These are phyloP conservation scores for Ceraclea dissimilis DNA, from an alignment of 2,888 invertebrate genomes.

Conservation along the genomic window DNA sequence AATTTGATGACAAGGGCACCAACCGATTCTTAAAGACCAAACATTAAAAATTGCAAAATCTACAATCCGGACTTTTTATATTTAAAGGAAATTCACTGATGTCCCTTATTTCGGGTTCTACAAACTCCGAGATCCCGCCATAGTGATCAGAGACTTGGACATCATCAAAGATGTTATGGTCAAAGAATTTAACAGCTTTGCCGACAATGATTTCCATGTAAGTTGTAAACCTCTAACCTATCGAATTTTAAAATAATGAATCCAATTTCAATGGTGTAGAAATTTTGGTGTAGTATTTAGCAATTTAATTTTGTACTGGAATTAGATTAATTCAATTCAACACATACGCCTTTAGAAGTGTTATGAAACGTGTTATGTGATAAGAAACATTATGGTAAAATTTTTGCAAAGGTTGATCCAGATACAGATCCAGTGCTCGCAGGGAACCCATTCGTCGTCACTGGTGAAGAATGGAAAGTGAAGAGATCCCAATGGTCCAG, in stretches of 20 bases:
- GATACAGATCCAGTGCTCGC: constrained; percentile 28
- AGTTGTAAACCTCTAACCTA: background rate
- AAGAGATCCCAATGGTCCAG: constrained; percentile 25
- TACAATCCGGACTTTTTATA: no score
- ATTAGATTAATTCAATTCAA: no score
- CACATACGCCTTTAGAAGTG: no score
- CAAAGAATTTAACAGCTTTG: constrained; percentile 34
- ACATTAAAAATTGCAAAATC: no score
- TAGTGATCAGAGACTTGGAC: constrained; percentile 33
- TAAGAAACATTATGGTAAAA: no score
- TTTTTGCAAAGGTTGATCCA: constrained; percentile 15
- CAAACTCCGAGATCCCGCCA: constrained; percentile 29
- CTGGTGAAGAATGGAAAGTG: constrained; percentile 30
- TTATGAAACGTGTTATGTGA: no score
- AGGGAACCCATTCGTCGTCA: constrained; percentile 29
- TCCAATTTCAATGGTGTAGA: no score
- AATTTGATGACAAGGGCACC: no score
- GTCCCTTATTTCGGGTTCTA: constrained; percentile 34
- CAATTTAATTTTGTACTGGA: no score
- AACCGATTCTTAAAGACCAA: no score
- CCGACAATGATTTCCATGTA: constrained; percentile 33
- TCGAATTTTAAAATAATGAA: no score
- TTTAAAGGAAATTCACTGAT: constrained; percentile 31
- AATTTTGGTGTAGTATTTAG: no score
- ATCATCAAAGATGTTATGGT: constrained; percentile 31